A percentile compares a stretch with the other conserved stretches of the same genome.
Conservation (phyloP, 2,888 invertebrate genomes). For the Salticus scenicus region DNA sequence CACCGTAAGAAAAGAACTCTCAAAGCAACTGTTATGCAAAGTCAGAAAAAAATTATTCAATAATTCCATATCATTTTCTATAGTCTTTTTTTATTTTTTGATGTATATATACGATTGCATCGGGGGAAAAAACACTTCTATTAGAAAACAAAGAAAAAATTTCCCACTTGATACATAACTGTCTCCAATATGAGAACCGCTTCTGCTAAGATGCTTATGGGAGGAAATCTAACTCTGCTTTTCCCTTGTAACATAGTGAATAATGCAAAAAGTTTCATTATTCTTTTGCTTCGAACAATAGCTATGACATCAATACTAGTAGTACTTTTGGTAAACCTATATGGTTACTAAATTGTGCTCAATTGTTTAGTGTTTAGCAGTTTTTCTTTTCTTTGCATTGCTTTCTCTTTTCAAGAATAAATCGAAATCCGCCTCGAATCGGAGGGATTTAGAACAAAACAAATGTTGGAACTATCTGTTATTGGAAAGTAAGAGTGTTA, state of each 20-base stretch:
- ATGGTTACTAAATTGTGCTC: conserved; percentile 38
- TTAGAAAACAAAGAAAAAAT: no score
- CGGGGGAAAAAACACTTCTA: no score
- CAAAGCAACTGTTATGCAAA: no score
- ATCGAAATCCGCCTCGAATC: background rate
- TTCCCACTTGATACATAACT: no score
- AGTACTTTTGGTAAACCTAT: conserved; percentile 14
- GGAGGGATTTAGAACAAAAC: background rate
- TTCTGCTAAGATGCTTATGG: background rate
- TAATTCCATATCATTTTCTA: no score
- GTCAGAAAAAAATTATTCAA: no score
- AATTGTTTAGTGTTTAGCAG: conserved; percentile 39
- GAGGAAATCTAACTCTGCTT: background rate
- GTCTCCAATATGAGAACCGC: no score
- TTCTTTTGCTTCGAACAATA: conserved; percentile 12
- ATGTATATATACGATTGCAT: no score
- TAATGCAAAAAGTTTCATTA: background rate
- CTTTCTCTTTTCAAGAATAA: no score
- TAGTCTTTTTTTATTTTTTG: no score
- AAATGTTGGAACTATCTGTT: background rate
- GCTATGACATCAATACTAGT: conserved; percentile 7
- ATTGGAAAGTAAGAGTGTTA: no score
- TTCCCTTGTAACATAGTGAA: background rate
- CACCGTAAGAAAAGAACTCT: no score
- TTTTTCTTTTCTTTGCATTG: background rate